A percentile compares a stretch with the other conserved stretches of the same genome.
phyloP scores from a whole-genome alignment of 1,140 invertebrate genomes.

The Nymphalis io region DNA sequence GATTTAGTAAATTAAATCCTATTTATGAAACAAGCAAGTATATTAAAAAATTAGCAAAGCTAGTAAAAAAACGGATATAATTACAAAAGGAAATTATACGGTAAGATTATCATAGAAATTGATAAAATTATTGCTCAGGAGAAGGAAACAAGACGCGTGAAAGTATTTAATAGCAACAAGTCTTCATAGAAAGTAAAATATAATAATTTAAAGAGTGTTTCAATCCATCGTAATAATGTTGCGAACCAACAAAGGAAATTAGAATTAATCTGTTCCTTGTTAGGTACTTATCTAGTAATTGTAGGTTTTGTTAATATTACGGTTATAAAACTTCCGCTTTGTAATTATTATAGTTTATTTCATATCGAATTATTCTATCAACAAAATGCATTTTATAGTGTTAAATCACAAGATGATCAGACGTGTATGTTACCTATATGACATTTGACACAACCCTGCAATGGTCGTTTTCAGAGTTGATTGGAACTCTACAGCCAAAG shows the following conservation, averaged over 20 bases:
- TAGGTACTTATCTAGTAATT: constrained; percentile 28
- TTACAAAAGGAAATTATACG: no score
- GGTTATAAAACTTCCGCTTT: background rate
- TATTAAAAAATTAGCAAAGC: no score
- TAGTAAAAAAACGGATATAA: no score
- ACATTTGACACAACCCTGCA: no score
- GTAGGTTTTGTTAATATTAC: constrained; percentile 20
- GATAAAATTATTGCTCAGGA: background rate
- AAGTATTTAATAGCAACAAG: constrained; percentile 32
- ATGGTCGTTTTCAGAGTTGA: no score
- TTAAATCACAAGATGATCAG: no score
- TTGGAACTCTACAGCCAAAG: no score
- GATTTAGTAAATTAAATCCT: no score
- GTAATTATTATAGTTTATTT: background rate
- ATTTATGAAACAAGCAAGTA: no score
- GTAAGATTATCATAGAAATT: background rate
- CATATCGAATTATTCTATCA: no score
- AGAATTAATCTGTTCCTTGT: constrained; percentile 17
- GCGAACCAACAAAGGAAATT: constrained; percentile 34
- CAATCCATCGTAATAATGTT: constrained; percentile 27
- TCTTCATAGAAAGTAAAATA: constrained; percentile 46
- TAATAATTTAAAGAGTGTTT: constrained; percentile 37
- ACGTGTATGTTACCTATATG: no score
- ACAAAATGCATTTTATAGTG: no score
- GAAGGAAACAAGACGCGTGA: constrained; percentile 27